phyloP scores from a whole-genome alignment of 2,888 invertebrate species.

The Diabrotica balteata region DNA sequence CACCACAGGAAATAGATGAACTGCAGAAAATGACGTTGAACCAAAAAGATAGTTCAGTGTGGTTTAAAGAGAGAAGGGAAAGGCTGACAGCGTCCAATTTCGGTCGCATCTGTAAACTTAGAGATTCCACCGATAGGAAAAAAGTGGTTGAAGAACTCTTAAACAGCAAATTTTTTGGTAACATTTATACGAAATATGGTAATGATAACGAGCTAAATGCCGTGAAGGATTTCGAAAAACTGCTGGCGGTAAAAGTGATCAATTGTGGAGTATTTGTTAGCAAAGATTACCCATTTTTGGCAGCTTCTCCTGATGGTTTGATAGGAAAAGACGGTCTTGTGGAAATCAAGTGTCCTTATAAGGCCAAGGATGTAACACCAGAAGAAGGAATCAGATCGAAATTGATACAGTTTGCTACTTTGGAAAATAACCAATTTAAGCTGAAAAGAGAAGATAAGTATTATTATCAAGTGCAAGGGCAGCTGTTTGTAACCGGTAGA shows the following conservation, averaged over 20 bases:
- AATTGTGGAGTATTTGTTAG: slow-evolving; percentile 44
- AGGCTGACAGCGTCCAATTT: slow-evolving; percentile 51
- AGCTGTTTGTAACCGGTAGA: slow-evolving; percentile 43
- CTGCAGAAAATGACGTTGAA: slow-evolving; percentile 39
- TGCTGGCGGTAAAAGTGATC: slow-evolving; percentile 33
- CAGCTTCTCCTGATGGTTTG: slow-evolving; percentile 46
- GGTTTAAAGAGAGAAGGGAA: slow-evolving; percentile 46
- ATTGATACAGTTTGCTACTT: slow-evolving; percentile 40
- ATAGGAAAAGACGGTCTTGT: slow-evolving; percentile 40
- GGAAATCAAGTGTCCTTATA: slow-evolving; percentile 49
- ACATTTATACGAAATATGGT: slow-evolving; percentile 43
- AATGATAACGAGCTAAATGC: slow-evolving; percentile 43
- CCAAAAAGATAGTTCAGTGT: slow-evolving; percentile 42
- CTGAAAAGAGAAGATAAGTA: slow-evolving; percentile 43
- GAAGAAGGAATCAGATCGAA: slow-evolving; percentile 40
- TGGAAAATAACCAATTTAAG: slow-evolving; percentile 33
- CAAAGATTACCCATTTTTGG: slow-evolving; percentile 42
- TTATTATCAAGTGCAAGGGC: slow-evolving; percentile 49
- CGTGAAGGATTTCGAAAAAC: slow-evolving; percentile 38
- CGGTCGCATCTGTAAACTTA: slow-evolving; percentile 44
- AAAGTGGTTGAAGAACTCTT: slow-evolving; percentile 40
- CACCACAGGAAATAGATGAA: slow-evolving; percentile 35
- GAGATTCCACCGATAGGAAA: slow-evolving; percentile 39
- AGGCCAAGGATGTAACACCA: slow-evolving; percentile 38
- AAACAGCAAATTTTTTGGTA: slow-evolving; percentile 43